phyloP scores from a whole-genome alignment of 2,113 vertebrate genomes.

The Myrmecobius fasciatus region DNA sequence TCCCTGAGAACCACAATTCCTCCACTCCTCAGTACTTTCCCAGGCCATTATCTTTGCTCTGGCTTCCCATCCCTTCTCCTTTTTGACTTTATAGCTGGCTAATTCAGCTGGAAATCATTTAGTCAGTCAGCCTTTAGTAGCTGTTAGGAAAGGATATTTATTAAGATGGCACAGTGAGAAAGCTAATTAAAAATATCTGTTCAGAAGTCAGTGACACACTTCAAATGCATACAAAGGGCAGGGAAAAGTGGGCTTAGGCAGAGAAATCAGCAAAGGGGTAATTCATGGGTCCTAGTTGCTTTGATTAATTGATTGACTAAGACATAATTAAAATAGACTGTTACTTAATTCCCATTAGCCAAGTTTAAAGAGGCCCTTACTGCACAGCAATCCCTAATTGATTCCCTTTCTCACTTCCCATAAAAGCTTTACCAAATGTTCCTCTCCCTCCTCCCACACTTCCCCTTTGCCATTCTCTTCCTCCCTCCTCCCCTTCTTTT shows the following conservation, averaged over 20 bases:
- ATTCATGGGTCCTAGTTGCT: neutral
- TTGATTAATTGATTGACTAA: neutral
- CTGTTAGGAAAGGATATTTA: neutral
- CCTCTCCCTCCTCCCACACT: constrained; percentile 1
- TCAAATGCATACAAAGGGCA: neutral
- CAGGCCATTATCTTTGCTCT: neutral
- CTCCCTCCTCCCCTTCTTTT: neutral
- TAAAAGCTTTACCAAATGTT: neutral
- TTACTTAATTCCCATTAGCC: neutral
- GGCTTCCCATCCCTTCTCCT: neutral
- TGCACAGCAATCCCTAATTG: neutral
- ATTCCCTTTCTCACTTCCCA: neutral
- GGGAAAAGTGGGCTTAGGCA: neutral
- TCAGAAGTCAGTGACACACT: neutral
- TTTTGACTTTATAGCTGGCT: neutral
- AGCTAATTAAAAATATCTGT: neutral
- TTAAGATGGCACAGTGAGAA: neutral
- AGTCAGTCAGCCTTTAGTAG: neutral
- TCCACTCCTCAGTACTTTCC: no score
- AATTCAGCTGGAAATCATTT: neutral
- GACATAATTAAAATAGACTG: neutral
- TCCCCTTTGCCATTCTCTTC: neutral
- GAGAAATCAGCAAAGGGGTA: neutral
- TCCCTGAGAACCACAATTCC: no score
- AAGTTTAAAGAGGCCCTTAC: neutral